Conservation (phyloP, 2,888 invertebrate genomes). For the Cerceris rybyensis region DNA sequence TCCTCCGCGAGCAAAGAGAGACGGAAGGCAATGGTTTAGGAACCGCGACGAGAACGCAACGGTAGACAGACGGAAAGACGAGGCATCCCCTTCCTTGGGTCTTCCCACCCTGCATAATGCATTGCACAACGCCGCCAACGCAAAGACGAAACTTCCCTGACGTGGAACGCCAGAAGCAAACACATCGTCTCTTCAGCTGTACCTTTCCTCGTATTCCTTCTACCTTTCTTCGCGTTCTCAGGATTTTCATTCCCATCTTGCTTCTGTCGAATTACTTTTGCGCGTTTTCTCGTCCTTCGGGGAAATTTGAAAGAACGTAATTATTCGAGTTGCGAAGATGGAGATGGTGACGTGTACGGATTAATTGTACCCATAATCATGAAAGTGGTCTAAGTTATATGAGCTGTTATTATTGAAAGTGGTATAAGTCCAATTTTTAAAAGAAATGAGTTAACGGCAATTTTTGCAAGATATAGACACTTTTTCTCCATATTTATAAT, state of each 20-base stretch:
- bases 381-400: too few species aligned
- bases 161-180: constrained; percentile 54
- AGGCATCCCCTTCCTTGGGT: constrained; percentile 26
- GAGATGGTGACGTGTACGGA: too few species aligned
- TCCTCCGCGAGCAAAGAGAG: neutral
- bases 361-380: too few species aligned
- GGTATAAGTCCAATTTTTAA: too few species aligned
- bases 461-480: too few species aligned
- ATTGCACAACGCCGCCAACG: constrained; percentile 52
- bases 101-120: constrained; percentile 64
- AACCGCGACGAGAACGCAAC: constrained; percentile 36
- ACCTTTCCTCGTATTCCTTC: constrained; percentile 4
- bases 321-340: neutral
- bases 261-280: constrained; percentile 16
- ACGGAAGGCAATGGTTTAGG: constrained; percentile 28
- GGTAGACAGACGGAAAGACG: constrained; percentile 36
- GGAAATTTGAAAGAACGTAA: neutral
- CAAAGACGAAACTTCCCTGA: constrained; percentile 61
- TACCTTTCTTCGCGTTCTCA: constrained; percentile 10
- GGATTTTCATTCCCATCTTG: neutral
- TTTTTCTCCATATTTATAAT: too few species aligned
- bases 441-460: too few species aligned
- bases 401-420: too few species aligned
- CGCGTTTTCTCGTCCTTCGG: neutral
- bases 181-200: constrained; percentile 11